Percentiles rank a stretch among this genome's conserved stretches.
Conservation (phyloP, 2,888 invertebrate genomes). For the Theretra japonica region DNA sequence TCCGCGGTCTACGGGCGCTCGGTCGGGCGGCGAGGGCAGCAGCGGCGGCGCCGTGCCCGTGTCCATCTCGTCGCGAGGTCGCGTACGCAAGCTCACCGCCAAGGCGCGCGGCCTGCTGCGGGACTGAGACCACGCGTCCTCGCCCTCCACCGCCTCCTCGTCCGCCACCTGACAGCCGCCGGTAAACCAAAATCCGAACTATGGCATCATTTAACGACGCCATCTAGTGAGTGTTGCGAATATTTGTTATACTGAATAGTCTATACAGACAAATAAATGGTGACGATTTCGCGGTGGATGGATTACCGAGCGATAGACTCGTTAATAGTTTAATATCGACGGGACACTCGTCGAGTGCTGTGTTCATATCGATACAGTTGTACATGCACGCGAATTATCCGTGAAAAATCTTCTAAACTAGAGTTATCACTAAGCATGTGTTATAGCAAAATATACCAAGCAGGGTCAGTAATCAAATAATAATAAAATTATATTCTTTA, state of each 20-base stretch:
- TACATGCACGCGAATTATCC: not conserved
- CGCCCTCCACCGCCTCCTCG: not conserved
- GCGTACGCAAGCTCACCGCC: conserved; percentile 92
- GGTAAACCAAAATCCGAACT: too few relatives aligned
- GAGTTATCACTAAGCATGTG: not conserved
- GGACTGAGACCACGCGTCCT: conserved; percentile 56
- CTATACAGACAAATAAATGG: too few relatives aligned
- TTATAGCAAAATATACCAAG: not conserved
- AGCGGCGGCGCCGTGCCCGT: conserved; percentile 54
- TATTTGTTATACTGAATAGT: not conserved
- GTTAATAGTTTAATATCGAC: conserved; percentile 12
- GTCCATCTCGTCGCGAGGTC: conserved; percentile 89
- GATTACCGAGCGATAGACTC: not conserved
- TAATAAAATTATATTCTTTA: too few relatives aligned
- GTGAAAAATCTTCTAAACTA: not conserved
- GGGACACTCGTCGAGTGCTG: conserved; percentile 19
- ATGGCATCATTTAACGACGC: not conserved
- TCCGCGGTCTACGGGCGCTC: conserved; percentile 11
- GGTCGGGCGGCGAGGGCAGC: conserved; percentile 25
- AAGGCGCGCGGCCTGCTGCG: conserved; percentile 88
- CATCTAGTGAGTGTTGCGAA: not conserved
- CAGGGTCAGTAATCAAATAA: too few relatives aligned
- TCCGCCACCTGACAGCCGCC: not conserved
- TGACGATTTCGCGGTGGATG: not conserved
- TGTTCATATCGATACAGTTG: conserved; percentile 21